phyloP scores from a whole-genome alignment of 1,140 invertebrate genomes.

The Conus betulinus region DNA sequence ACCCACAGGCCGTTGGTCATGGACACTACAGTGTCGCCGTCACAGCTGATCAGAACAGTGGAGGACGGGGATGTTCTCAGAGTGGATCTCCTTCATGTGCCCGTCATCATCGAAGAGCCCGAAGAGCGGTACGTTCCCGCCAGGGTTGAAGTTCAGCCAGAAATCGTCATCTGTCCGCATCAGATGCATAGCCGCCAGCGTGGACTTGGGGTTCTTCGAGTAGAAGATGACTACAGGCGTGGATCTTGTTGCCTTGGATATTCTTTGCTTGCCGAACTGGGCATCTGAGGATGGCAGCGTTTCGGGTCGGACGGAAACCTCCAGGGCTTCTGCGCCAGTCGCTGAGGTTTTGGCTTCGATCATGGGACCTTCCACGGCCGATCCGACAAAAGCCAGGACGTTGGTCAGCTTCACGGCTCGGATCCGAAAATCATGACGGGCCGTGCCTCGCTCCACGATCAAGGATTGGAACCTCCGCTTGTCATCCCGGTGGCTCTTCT shows the following conservation, averaged over 20 bases:
- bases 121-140: neutral
- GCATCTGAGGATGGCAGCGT: neutral
- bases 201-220: conserved; percentile 27
- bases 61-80: conserved; percentile 4
- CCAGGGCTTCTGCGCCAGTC: neutral
- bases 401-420: neutral
- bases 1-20: neutral
- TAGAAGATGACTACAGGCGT: neutral
- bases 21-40: neutral
- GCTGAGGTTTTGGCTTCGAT: neutral
- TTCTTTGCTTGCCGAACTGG: neutral
- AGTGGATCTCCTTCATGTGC: neutral
- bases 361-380: neutral
- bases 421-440: neutral
- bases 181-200: neutral
- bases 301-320: neutral
- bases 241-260: neutral
- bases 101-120: conserved; percentile 18
- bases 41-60: neutral
- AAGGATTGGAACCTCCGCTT: neutral
- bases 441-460: conserved; percentile 13
- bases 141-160: conserved; percentile 20
- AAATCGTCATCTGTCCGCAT: neutral
- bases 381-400: conserved; percentile 17
- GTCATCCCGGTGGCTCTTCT: neutral